These are phyloP conservation scores for Notoglanidium macrostoma DNA, from an alignment of 2,797 vertebrate genomes.

Conservation along the genomic window DNA sequence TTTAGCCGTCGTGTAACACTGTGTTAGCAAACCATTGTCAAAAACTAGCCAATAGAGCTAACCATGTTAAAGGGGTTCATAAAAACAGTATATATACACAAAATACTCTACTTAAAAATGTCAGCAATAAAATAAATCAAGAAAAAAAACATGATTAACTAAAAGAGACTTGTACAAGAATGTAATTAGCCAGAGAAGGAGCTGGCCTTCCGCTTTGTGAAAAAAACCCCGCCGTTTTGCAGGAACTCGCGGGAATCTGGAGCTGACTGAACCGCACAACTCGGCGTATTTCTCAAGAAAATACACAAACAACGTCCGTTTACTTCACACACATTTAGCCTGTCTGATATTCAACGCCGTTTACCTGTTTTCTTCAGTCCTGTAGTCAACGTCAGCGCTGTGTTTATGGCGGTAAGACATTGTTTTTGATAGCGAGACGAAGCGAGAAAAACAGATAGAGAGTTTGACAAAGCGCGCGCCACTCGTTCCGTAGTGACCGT, in stretches of 20 bases:
- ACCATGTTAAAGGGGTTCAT: too few relatives aligned
- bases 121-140: neutral
- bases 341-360: accelerated
- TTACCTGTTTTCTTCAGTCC: conserved; percentile 41
- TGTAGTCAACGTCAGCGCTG: neutral
- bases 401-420: conserved; percentile 41
- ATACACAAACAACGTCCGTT: neutral
- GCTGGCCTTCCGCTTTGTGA: neutral
- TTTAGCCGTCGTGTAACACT: neutral
- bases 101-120: neutral
- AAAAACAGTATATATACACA: neutral
- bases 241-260: conserved; percentile 13
- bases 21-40: neutral
- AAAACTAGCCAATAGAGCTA: neutral
- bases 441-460: neutral
- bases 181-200: neutral
- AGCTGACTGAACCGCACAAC: neutral
- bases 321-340: accelerated
- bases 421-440: neutral
- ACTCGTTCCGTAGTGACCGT: neutral
- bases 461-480: conserved; percentile 49
- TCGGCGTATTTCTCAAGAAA: neutral
- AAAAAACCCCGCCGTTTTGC: conserved; percentile 22
- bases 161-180: neutral
- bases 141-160: neutral